Evolutionary conservation across 1,140 invertebrate genomes (phyloP).

Genomic region (Ostrea denselamellosa): DNA sequence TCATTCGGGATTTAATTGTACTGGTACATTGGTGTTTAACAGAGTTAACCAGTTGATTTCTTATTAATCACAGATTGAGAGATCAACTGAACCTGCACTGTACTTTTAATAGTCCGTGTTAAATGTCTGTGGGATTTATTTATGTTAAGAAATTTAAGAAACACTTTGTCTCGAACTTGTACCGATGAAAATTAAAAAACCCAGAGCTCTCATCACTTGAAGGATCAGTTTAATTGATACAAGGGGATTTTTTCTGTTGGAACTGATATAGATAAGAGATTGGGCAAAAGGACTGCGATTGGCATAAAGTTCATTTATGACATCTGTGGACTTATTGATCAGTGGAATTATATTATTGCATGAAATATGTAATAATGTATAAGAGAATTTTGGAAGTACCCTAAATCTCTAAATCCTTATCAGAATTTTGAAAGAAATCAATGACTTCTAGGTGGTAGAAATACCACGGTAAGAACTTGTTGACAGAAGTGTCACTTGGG

Average conservation of each 20-base stretch:
- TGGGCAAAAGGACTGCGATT: neutral
- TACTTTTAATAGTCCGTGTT: neutral
- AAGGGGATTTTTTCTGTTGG: neutral
- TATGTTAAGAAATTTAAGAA: neutral
- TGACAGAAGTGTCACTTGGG: neutral
- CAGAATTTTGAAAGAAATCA: slow-evolving; percentile 17
- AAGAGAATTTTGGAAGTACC: neutral
- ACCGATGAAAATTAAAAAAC: neutral
- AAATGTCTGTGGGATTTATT: neutral
- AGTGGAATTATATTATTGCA: neutral
- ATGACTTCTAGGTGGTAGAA: slow-evolving; percentile 13
- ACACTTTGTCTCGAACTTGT: neutral
- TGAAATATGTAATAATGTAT: neutral
- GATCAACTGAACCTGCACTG: neutral
- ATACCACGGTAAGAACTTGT: neutral
- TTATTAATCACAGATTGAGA: neutral
- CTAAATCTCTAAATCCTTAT: slow-evolving; percentile 31
- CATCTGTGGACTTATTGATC: slow-evolving; percentile 2
- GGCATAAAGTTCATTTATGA: neutral
- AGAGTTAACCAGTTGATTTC: neutral
- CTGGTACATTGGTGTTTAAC: neutral
- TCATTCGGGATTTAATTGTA: neutral
- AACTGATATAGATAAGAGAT: neutral
- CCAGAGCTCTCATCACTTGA: neutral
- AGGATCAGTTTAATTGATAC: slow-evolving; percentile 10